Percentiles rank a stretch among this genome's conserved stretches.
Conservation (phyloP, 2,113 vertebrate species). For the Pituophis catenifer region DNA sequence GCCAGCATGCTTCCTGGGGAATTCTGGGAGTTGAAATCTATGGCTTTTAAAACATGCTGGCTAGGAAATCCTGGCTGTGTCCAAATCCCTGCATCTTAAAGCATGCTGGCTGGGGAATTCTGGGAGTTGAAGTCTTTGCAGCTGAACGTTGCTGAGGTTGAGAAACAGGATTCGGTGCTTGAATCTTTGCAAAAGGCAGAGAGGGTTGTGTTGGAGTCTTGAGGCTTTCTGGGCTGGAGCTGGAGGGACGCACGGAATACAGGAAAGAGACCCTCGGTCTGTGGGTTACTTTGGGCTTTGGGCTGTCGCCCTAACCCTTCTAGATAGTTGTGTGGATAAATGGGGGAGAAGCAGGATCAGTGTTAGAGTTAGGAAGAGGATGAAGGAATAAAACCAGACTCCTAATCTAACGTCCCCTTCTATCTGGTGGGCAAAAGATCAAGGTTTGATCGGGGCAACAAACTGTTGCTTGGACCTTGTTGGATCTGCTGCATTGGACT, state of each 20-base stretch:
- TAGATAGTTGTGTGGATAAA: background rate
- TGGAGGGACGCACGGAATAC: background rate
- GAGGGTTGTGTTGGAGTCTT: background rate
- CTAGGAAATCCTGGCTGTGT: background rate
- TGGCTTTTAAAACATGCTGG: background rate
- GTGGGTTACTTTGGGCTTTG: background rate
- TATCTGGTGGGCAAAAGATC: background rate
- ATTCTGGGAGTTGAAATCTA: background rate
- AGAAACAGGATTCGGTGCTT: background rate
- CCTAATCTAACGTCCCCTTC: background rate
- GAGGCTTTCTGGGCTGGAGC: background rate
- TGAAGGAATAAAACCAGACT: background rate
- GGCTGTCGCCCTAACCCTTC: background rate
- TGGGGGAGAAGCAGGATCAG: background rate
- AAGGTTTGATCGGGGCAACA: fast-evolving
- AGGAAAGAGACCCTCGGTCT: background rate
- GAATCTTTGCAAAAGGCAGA: background rate
- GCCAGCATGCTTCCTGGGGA: background rate
- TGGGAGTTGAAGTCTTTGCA: background rate
- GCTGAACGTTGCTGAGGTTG: background rate
- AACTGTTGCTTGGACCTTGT: background rate
- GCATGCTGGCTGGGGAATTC: background rate
- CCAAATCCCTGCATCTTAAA: background rate
- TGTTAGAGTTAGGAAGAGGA: no score
- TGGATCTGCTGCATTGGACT: background rate